Base-by-base conservation (phyloP, 1,140 invertebrate genomes). In the Lordiphosa mommai region DNA sequence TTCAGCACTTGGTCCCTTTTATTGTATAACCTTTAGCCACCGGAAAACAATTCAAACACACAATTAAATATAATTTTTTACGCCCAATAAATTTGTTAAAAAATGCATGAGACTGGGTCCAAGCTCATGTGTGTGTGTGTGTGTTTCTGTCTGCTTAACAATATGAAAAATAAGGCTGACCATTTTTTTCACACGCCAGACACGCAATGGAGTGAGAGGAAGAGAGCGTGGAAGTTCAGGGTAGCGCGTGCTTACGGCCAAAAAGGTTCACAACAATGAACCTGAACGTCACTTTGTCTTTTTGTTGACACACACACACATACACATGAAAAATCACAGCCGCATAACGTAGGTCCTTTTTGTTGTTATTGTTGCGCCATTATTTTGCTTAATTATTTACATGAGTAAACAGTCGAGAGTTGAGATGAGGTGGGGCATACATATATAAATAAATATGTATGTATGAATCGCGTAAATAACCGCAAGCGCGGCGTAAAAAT, bases 371-470 rank as follows among this genome's bases (percentile, higher is more conserved):
- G 61, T 44, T 60, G 51, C 57, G 34, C 61, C 76, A 82, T 76
- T 82, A 79, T 80, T 82, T 76, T 71, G 59, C 72, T 76, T 84
- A 76, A 84, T 82, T 82, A 84, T 84, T 84, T 84, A 72, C 72
- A 77, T 76, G 77, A 84, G 72, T 76, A 84, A 82, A 76, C 77
- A 84, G 77, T 82, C 58, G 77, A 84, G 64, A 66, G 70, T 73
- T 84, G 48, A 16, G 68, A 7, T 37, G 8, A 12, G 23, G 9
- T 30, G 29, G 12, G 46, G 29, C 12, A 34, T 51, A 51, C 52
- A 61, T 51, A 49, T 36, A 29, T 49, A n/a, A n/a, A 48, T 32
- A 55, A 20, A 7, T 29, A n/a, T 34, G 36, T 46, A 55, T 40
- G 30, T 43, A 61, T 61, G 29, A 34, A 37, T 9, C 57, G 50